Percentiles rank a stretch among this genome's conserved stretches.
These are phyloP conservation scores for Alosa sapidissima DNA, from an alignment of 2,797 vertebrate genomes.

Conservation along the genomic window DNA sequence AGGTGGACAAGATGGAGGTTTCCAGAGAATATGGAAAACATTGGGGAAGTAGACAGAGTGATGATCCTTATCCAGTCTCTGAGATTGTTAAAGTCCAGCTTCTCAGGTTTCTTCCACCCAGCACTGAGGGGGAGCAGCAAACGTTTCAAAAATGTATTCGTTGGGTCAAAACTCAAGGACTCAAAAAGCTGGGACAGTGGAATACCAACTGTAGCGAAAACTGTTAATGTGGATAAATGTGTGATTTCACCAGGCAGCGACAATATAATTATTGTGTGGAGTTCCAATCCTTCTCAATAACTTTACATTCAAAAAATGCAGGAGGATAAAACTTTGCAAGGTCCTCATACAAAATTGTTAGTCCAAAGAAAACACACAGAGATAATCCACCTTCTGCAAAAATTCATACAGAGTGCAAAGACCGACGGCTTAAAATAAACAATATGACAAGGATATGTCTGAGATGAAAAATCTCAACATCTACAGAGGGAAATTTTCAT, in stretches of 20 bases:
- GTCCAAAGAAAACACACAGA: not conserved
- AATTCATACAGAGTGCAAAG: not conserved
- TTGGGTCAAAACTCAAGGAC: not conserved
- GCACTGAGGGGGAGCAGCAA: slow-evolving; percentile 25
- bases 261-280: not conserved
- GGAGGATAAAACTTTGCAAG: not conserved
- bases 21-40: slow-evolving; percentile 25
- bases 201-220: not conserved
- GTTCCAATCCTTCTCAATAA: not conserved
- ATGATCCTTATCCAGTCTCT: not conserved
- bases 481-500: slow-evolving; percentile 26
- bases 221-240: not conserved
- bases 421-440: not conserved
- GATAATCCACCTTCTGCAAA: not conserved
- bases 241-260: not conserved
- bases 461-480: slow-evolving; percentile 15
- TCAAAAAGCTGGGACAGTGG: not conserved
- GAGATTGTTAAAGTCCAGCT: slow-evolving; percentile 16
- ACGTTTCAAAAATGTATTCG: slow-evolving; percentile 9
- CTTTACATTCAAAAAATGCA: slow-evolving; percentile 6
- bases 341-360: not conserved
- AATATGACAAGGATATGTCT: not conserved
- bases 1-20: slow-evolving; percentile 25
- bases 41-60: slow-evolving; percentile 23
- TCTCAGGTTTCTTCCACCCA: slow-evolving; percentile 42